Base-by-base conservation (phyloP, 2,888 invertebrate species). In the Pristionchus arcanus region DNA sequence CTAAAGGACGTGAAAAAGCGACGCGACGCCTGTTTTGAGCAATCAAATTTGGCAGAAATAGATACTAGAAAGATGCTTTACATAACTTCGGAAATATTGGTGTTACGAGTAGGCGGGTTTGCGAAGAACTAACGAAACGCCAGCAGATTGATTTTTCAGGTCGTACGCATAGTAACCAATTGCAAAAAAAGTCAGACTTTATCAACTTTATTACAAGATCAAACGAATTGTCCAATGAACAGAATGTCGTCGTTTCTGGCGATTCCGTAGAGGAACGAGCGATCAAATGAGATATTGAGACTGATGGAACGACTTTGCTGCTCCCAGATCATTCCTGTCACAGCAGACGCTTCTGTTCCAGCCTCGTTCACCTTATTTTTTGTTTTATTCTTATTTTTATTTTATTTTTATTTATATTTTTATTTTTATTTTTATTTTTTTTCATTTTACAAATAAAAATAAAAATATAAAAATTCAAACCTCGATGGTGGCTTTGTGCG, bases 211-310 rank as follows among this genome's bases (percentile, higher is more conserved):
- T 7, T 11, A 4, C 34, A 19, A 1, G 25, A 13, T 71, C 34
- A 71, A 71, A 71, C 71, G 19, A 34, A 34, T 34, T 71, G 71
- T 34, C 71, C 71, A 4, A 71, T 1, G 71, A 71, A 71, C 34
- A 71, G 31, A 71, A 71, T 71, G 31, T 31, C 71, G 34, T 31
- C 7, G 21, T 71, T 71, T 71, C 71, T 31, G 71, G 31, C 15
- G 71, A 71, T 71, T 71, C 71, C 71, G 21, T 71, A 71, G 71
- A 71, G 31, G 71, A 71, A 71, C 31, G 71, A 34, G 16, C 34
- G 71, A 71, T 71, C 34, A 13, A 71, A 15, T 5, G 25, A 1
- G 28, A 68, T 28, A 0, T 28, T 3, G 68, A 68, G 42, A 49
- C 42, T 49, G 42, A 9, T 11, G 42, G 42, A 49, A 9, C 42